Percentiles rank a stretch among this genome's conserved stretches.
Evolutionary conservation across 2,797 vertebrate species (phyloP).

Genomic region (Heteromormyrus szaboi): DNA sequence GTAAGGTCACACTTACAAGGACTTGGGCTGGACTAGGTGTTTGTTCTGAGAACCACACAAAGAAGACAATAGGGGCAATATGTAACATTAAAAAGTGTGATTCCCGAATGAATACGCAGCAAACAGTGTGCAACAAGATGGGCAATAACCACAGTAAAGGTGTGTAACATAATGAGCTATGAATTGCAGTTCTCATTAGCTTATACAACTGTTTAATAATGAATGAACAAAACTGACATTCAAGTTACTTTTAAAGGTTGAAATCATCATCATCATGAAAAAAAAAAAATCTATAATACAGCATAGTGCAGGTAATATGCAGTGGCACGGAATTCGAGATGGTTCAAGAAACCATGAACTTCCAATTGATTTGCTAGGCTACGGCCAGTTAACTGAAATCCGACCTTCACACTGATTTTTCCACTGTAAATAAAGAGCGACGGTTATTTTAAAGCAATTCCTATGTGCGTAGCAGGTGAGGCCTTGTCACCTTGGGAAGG

Average conservation of each 20-base stretch:
- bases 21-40: neutral
- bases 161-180: neutral
- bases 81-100: neutral
- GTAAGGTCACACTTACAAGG: neutral
- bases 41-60: neutral
- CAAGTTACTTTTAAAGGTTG: neutral
- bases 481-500: slow-evolving; percentile 15
- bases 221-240: neutral
- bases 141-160: neutral
- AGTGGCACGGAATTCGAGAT: neutral
- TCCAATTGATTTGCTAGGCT: neutral
- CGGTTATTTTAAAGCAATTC: slow-evolving; percentile 8
- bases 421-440: neutral
- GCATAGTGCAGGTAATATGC: neutral
- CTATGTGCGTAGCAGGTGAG: neutral
- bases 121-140: neutral
- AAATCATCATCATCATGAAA: neutral
- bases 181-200: neutral
- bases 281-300: neutral
- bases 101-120: neutral
- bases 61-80: neutral
- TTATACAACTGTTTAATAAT: neutral
- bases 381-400: neutral
- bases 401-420: slow-evolving; percentile 3
- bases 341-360: neutral